Evolutionary conservation across 2,113 vertebrate species (phyloP), one percentile per base, ranked within the genome.

Genomic region (Trogon surrucura): DNA sequence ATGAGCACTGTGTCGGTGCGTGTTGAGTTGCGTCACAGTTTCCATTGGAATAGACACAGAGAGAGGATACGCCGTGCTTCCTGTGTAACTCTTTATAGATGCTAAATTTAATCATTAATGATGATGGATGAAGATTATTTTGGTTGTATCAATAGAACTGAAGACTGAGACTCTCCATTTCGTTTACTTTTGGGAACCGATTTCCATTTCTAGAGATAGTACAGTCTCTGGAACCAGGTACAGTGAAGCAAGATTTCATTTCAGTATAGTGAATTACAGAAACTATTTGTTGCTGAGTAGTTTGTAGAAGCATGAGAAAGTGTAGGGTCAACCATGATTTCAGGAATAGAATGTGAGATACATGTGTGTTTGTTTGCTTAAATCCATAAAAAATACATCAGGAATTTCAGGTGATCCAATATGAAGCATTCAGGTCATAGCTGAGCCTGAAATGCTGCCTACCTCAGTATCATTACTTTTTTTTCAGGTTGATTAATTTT

Each of bases 401-500:
- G 73, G 58, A 51, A 85, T 97, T 97, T 97, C 47, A 89, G 80
- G 65, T 97, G 85, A 91, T 93, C 58, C 83, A 64, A 34, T 91
- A 64, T 87, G 87, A 97, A 96, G 74, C 53, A 27, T 89, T 75
- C 23, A 75, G 73, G 51, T 92, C 61, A 74, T 82, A 87, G 80
- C 80, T 96, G 86, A 96, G 56, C 70, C 92, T 96, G 91, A 96
- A 97, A 96, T 95, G 38, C 45, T 26, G 14, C 74, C 82, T 94
- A 69, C 87, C 70, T 95, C 93, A 93, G 94, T 95, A 94, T 92
- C 48, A 73, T 79, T 79, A 30, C 9, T 51, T 82, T 96, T 79
- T 87, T 53, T 94, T 57, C 83, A 89, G n/a, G 96, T 96, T 26
- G 53, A 85, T 94, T 96, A 92, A 95, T 97, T 97, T 89, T 53